Base-by-base conservation (phyloP, 2,888 invertebrate species). In the Rhagonycha lutea region DNA sequence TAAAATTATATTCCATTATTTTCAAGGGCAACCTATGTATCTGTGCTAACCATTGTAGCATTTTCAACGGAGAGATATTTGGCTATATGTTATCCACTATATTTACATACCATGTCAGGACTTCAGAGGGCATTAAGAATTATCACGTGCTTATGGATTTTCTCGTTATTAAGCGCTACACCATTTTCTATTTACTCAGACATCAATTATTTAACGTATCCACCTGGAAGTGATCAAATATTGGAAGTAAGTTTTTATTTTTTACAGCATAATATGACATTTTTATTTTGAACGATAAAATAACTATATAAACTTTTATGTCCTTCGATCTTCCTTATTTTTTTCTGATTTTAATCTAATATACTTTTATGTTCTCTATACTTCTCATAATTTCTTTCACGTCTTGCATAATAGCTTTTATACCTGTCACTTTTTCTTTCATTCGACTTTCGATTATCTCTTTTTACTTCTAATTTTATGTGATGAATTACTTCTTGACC, bases 11-110 rank as follows among this genome's bases (percentile, higher is more conserved):
- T 47, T 47, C 47, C 47, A 47, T 47, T 71, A 78, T 79, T 80
- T 89, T 88, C 18, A 89, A 96, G 96, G 87, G 95, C 96, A 0
- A 94, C 96, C 0, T 96, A 97, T 87, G 96, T 96, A 1, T 97
- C 97, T 0, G 95, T 97, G 69, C 89, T 97, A 84, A 97, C 97
- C 24, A 97, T 97, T 81, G 96, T 96, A 65, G 96, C 96, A 3
- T 97, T 97, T 88, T 96, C 97, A 0, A 92, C 95, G 88, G 97
- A 97, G 89, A 91, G 97, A 63, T 96, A 96, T 89, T 89, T 97
- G 80, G 97, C 97, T 32, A 97, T 97, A 84, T 97, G 97, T 85
- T 95, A 96, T 86, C 97, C 97, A 0, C 88, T 97, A 61, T 92
- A 93, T 84, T 90, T 94, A 77, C 94, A 96, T 87, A 92, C 94